Evolutionary conservation across 2,797 vertebrate species (phyloP).

Genomic region (Phalanger gymnotis): DNA sequence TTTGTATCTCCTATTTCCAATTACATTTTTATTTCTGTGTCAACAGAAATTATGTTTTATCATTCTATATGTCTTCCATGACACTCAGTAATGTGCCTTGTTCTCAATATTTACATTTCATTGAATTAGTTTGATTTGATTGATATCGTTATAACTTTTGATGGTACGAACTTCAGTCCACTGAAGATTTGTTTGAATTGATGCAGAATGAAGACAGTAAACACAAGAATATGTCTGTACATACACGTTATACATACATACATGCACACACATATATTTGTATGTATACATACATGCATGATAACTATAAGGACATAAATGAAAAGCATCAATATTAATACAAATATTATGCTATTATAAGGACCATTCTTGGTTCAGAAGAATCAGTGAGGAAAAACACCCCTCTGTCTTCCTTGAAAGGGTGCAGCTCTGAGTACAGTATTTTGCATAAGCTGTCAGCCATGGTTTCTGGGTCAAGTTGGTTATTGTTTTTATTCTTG

Average conservation of each 20-base stretch:
- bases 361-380: neutral
- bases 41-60: neutral
- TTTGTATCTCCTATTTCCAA: neutral
- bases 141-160: neutral
- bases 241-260: too few relatives aligned
- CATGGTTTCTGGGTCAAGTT: neutral
- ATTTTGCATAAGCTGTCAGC: neutral
- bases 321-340: neutral
- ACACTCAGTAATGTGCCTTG: neutral
- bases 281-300: too few relatives aligned
- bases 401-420: neutral
- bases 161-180: neutral
- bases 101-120: neutral
- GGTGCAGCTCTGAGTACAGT: neutral
- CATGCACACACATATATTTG: too few relatives aligned
- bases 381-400: neutral
- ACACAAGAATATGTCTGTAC: too few relatives aligned
- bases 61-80: neutral
- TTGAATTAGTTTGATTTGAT: neutral
- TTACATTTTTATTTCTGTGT: neutral
- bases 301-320: neutral
- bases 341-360: neutral
- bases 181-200: neutral
- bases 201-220: neutral
- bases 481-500: neutral